phyloP scores from a whole-genome alignment of 92 coral and sea anemone genomes.

The Zoanthus solanderi region DNA sequence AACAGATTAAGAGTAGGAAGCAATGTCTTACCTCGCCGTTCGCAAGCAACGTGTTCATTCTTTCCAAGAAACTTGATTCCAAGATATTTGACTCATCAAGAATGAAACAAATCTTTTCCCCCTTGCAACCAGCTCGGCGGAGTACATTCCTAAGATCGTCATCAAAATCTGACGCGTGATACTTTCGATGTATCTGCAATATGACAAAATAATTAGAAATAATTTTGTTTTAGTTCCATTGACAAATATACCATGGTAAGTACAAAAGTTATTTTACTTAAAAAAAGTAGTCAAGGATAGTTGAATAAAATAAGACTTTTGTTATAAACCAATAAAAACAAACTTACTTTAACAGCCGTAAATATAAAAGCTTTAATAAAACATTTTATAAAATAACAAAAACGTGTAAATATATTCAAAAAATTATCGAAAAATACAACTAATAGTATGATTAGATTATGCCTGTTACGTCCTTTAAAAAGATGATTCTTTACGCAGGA shows the following conservation, averaged over 20 bases:
- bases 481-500: no score
- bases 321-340: no score
- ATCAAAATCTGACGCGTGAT: constrained; percentile 91
- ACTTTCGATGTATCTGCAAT: constrained; percentile 96
- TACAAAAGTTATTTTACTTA: no score
- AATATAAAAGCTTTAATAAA: no score
- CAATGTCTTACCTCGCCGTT: constrained; percentile 88
- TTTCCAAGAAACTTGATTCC: constrained; percentile 96
- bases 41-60: constrained; percentile 98
- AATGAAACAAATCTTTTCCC: constrained; percentile 95
- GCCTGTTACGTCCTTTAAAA: no score
- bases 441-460: no score
- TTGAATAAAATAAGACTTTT: no score
- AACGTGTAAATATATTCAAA: no score
- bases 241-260: no score
- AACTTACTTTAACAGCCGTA: no score
- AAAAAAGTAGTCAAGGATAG: not conserved
- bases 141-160: constrained; percentile 94
- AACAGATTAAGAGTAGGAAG: not conserved
- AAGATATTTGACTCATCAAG: constrained; percentile 97
- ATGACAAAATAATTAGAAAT: not conserved
- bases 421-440: no score
- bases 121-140: constrained; percentile 96
- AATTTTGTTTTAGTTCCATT: not conserved
- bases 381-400: no score